Evolutionary conservation across 2,888 invertebrate species (phyloP).

Genomic region (Trichogramma evanescens): DNA sequence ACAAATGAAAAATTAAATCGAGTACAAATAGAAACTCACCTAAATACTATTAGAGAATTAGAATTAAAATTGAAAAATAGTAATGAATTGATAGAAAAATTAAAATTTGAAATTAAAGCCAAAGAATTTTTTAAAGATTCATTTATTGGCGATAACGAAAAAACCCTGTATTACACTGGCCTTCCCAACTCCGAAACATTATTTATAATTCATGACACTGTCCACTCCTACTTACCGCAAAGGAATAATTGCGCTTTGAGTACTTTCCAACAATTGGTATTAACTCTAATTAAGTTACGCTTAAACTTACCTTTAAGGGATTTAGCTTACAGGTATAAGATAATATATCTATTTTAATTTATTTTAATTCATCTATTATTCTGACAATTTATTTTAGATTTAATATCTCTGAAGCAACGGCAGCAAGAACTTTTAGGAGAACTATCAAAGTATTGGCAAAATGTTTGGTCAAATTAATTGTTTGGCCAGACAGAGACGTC

Average conservation of each 20-base stretch:
- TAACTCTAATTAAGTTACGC: slow-evolving; percentile 5
- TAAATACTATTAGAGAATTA: no score
- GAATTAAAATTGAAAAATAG: no score
- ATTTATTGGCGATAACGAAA: not conserved
- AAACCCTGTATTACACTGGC: slow-evolving; percentile 1
- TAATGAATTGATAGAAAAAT: not conserved
- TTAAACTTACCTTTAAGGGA: not conserved
- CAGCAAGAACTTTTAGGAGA: slow-evolving; percentile 1
- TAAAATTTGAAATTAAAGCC: not conserved
- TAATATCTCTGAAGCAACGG: not conserved
- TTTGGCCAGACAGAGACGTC: not conserved
- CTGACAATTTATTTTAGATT: not conserved
- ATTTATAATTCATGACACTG: slow-evolving; percentile 1
- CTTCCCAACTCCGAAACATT: not conserved
- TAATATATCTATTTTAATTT: not conserved
- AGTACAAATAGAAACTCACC: no score
- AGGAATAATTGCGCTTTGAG: not conserved
- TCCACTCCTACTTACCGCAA: not conserved
- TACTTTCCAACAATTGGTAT: slow-evolving; percentile 3
- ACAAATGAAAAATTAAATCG: no score
- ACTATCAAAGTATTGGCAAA: slow-evolving; percentile 2
- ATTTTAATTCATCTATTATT: not conserved
- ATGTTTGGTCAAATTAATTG: not conserved
- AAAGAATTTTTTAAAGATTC: not conserved
- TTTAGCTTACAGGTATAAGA: not conserved